Conservation (phyloP, 2,888 invertebrate genomes). For the Gandaritis pyraliata region DNA sequence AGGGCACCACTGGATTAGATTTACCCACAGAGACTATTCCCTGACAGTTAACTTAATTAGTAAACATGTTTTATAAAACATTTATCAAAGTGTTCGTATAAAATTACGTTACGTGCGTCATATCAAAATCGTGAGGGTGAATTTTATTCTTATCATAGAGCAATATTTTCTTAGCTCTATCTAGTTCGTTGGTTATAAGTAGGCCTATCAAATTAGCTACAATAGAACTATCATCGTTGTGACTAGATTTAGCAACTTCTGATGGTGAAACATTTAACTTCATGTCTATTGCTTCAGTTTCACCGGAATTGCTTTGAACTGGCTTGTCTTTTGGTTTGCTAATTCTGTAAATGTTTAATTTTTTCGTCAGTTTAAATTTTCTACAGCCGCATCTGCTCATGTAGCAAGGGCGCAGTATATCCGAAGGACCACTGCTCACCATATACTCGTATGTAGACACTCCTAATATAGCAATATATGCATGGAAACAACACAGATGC, state of each 20-base stretch:
- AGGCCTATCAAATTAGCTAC: constrained; percentile 63
- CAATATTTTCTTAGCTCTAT: constrained; percentile 66
- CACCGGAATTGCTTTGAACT: constrained; percentile 32
- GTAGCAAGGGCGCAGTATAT: constrained; percentile 48
- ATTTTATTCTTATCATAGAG: constrained; percentile 71
- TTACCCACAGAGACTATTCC: too few relatives aligned
- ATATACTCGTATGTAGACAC: constrained; percentile 97
- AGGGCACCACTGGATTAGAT: too few relatives aligned
- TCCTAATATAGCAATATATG: constrained; percentile 93
- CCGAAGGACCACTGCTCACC: constrained; percentile 58
- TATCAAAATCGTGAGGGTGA: constrained; percentile 62
- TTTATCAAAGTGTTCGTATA: too few relatives aligned
- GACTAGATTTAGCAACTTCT: constrained; percentile 33
- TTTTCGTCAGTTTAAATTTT: constrained; percentile 46
- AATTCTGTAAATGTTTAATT: constrained; percentile 35
- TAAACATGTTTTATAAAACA: too few relatives aligned
- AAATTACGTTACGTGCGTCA: constrained; percentile 33
- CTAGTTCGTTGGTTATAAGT: constrained; percentile 67
- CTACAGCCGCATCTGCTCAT: constrained; percentile 50
- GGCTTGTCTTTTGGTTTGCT: constrained; percentile 45
- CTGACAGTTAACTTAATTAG: too few relatives aligned
- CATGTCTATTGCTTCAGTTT: constrained; percentile 38
- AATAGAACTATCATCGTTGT: constrained; percentile 47
- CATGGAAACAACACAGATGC: constrained; percentile 94
- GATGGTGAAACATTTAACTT: constrained; percentile 44